Conservation (phyloP, 2,113 vertebrate species). For the Entosphenus tridentatus region DNA sequence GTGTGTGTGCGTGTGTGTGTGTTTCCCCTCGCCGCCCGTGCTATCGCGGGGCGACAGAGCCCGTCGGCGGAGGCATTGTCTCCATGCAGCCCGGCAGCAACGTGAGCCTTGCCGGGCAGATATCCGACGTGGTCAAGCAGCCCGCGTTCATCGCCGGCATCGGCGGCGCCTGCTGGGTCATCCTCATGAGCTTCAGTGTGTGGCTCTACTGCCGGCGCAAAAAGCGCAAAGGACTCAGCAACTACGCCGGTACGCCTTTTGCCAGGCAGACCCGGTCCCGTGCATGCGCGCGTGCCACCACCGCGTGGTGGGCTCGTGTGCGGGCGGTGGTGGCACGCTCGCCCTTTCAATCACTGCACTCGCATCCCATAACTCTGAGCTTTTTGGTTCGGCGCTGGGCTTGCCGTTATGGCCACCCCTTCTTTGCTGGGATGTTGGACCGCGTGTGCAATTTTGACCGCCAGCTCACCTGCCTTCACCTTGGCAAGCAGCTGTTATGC, state of each 20-base stretch:
- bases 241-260: constrained; percentile 65
- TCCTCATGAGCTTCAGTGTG: constrained; percentile 98
- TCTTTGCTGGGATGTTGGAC: no score
- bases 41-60: no score
- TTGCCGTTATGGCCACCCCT: no score
- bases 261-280: not conserved
- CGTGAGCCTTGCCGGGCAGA: constrained; percentile 98
- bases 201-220: constrained; percentile 97
- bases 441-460: no score
- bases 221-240: constrained; percentile 99
- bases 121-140: constrained; percentile 96
- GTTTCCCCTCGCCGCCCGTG: no score
- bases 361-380: no score
- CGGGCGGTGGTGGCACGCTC: no score
- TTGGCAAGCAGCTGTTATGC: no score
- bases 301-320: not conserved
- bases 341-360: no score
- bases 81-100: constrained; percentile 31
- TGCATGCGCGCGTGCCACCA: not conserved
- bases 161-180: constrained; percentile 95
- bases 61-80: not conserved
- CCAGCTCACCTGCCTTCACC: no score
- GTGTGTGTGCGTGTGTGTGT: no score
- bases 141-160: constrained; percentile 96
- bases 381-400: no score